These are phyloP conservation scores for Darevskia nairensis DNA, from an alignment of 2,797 vertebrate genomes.

Conservation along the genomic window DNA sequence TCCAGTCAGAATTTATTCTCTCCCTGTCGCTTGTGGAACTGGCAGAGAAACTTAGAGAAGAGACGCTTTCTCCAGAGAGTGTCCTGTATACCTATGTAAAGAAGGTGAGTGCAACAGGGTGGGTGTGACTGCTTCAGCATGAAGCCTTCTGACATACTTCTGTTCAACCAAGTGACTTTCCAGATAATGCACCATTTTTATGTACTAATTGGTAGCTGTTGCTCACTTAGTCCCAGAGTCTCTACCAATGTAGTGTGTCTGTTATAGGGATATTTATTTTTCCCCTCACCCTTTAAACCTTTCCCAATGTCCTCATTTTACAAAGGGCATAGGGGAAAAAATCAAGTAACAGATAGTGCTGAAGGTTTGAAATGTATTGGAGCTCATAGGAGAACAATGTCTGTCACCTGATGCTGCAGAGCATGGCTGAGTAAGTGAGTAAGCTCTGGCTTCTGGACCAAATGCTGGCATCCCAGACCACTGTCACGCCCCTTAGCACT, in stretches of 20 bases:
- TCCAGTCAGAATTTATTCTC: constrained; percentile 71
- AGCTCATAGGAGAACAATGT: too few species aligned
- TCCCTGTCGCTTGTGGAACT: constrained; percentile 77
- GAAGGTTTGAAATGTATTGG: too few species aligned
- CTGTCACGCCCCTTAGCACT: too few species aligned
- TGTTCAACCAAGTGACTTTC: background rate
- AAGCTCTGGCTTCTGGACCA: too few species aligned
- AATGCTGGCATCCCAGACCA: too few species aligned
- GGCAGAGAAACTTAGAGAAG: constrained; percentile 71
- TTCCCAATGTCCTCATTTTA: too few species aligned
- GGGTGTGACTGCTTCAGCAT: background rate
- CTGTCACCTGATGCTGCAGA: too few species aligned
- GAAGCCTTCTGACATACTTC: background rate
- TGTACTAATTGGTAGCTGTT: background rate
- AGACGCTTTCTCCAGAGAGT: constrained; percentile 75
- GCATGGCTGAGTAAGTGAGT: too few species aligned
- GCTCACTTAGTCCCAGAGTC: background rate
- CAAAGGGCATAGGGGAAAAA: too few species aligned
- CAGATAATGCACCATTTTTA: background rate
- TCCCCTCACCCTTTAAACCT: background rate
- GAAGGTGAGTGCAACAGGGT: constrained; percentile 72
- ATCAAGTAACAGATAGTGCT: too few species aligned
- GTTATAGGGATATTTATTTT: background rate
- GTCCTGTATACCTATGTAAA: constrained; percentile 83
- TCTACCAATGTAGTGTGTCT: background rate